Percentiles rank a stretch among this genome's conserved stretches.
These are phyloP conservation scores for Gymnoscopelus braueri DNA, from an alignment of 2,797 vertebrate genomes.

Conservation along the genomic window DNA sequence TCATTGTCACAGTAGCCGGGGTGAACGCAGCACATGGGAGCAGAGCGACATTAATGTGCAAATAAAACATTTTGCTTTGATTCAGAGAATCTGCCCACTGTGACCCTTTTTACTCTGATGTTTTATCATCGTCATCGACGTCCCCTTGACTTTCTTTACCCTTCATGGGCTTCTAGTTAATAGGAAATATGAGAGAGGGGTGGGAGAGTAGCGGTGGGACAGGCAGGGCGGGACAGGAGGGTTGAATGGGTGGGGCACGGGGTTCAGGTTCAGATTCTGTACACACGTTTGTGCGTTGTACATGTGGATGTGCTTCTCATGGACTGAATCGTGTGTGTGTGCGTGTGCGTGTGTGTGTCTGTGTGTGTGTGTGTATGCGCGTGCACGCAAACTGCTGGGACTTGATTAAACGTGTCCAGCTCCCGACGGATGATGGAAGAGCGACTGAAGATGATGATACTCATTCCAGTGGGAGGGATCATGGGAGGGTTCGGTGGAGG, in stretches of 20 bases:
- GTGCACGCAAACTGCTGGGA: too few relatives aligned
- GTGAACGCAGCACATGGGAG: constrained; percentile 4
- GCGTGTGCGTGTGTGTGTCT: too few relatives aligned
- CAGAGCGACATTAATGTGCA: constrained; percentile 9
- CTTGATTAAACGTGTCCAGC: too few relatives aligned
- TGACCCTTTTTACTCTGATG: constrained; percentile 27
- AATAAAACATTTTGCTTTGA: constrained; percentile 41
- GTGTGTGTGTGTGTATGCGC: neutral
- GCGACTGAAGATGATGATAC: constrained; percentile 31
- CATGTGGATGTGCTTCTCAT: too few relatives aligned
- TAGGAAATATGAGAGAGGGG: constrained; percentile 14
- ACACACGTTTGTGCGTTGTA: too few relatives aligned
- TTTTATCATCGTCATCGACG: constrained; percentile 33
- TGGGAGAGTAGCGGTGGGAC: neutral
- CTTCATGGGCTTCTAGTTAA: constrained; percentile 35
- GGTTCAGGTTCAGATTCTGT: too few relatives aligned
- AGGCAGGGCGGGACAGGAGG: constrained; percentile 10
- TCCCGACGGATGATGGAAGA: constrained; percentile 15
- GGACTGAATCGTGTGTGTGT: too few relatives aligned
- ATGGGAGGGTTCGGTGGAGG: constrained; percentile 8
- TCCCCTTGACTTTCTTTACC: constrained; percentile 30
- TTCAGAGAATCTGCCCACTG: neutral
- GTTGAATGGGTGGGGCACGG: neutral
- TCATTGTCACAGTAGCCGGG: constrained; percentile 28
- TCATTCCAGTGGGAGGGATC: too few relatives aligned